Conservation (phyloP, 2,888 invertebrate species). For the Zygogramma bicolorata region DNA sequence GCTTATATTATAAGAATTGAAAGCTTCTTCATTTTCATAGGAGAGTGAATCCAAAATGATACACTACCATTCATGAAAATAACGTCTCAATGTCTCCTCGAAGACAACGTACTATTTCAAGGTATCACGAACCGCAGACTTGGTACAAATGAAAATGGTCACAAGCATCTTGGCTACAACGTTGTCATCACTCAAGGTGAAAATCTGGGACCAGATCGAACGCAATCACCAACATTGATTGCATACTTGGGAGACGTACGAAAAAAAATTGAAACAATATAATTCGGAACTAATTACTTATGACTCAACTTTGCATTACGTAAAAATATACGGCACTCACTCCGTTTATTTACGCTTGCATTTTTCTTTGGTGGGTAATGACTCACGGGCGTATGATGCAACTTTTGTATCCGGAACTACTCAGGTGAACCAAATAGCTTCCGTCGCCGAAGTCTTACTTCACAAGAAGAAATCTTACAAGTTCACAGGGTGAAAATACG, state of each 20-base stretch:
- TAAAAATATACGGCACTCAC: conserved; percentile 3
- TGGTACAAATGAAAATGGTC: too few species aligned
- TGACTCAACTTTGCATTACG: conserved; percentile 4
- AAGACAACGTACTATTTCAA: too few species aligned
- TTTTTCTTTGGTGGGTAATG: not conserved
- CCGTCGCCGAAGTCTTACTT: conserved; percentile 30
- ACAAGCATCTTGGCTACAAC: too few species aligned
- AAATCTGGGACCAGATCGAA: not conserved
- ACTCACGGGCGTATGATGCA: conserved; percentile 30
- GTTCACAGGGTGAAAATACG: not conserved
- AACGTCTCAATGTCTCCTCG: too few species aligned
- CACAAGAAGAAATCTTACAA: conserved; percentile 5
- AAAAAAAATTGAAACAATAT: not conserved
- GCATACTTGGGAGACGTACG: not conserved
- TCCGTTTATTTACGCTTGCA: conserved; percentile 9
- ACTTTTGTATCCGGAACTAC: conserved; percentile 34
- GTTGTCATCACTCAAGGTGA: not conserved
- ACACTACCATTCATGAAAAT: too few species aligned
- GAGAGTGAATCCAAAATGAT: too few species aligned
- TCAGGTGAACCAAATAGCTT: conserved; percentile 25
- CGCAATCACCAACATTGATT: not conserved
- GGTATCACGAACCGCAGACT: too few species aligned
- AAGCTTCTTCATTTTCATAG: too few species aligned
- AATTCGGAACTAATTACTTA: conserved; percentile 2
- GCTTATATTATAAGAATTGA: too few species aligned